phyloP scores from a whole-genome alignment of 2,888 invertebrate genomes.

The Folsomia candida region DNA sequence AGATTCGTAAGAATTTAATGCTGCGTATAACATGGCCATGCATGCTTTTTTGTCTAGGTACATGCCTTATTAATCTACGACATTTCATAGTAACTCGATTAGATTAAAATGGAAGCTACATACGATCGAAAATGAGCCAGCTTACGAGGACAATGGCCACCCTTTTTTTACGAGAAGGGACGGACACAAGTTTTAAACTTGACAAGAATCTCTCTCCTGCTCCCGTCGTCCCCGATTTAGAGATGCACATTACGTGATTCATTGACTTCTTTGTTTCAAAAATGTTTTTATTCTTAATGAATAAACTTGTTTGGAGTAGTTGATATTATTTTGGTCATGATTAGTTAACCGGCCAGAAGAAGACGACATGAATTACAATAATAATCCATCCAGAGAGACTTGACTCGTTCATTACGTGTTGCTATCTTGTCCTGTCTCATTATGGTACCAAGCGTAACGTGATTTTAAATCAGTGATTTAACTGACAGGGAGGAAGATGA shows the following conservation, averaged over 20 bases:
- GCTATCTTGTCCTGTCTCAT: too few relatives aligned
- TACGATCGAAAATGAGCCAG: background rate
- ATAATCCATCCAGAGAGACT: background rate
- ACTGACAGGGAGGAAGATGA: background rate
- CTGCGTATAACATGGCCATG: background rate
- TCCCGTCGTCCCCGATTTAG: background rate
- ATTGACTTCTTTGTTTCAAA: background rate
- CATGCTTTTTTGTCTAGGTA: background rate
- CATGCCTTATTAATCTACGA: background rate
- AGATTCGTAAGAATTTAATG: background rate
- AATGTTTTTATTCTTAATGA: background rate
- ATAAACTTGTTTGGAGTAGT: background rate
- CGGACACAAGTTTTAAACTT: background rate
- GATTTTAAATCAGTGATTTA: background rate
- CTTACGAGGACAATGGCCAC: conserved; percentile 13
- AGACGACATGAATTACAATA: background rate
- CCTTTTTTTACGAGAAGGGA: background rate
- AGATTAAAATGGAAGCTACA: conserved; percentile 17
- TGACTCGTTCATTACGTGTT: background rate
- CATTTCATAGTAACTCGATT: background rate
- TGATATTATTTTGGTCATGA: background rate
- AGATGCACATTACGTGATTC: background rate
- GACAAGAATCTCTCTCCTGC: background rate
- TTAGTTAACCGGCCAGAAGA: background rate
- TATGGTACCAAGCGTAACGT: background rate